These are phyloP conservation scores for Pelodiscus sinensis DNA, from an alignment of 2,113 vertebrate species.

Conservation along the genomic window DNA sequence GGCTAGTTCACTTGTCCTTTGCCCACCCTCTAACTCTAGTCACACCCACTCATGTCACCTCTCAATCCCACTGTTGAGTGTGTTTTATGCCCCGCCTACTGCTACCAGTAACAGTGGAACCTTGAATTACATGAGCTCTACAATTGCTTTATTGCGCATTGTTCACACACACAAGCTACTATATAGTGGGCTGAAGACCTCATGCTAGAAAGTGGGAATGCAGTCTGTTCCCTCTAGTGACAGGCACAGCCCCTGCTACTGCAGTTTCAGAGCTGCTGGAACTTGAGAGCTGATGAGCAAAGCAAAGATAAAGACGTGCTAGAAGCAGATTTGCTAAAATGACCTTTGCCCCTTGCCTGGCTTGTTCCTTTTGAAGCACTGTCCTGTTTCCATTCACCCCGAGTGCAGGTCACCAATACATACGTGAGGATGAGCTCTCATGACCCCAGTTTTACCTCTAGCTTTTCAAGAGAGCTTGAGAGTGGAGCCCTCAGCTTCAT, in stretches of 20 bases:
- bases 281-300: constrained; percentile 25
- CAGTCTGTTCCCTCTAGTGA: neutral
- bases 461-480: constrained; percentile 31
- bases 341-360: constrained; percentile 65
- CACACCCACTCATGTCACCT: neutral
- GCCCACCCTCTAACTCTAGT: neutral
- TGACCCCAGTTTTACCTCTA: constrained; percentile 60
- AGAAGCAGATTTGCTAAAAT: constrained; percentile 52
- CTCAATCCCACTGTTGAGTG: neutral
- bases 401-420: constrained; percentile 43
- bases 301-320: constrained; percentile 57
- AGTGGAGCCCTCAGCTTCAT: neutral
- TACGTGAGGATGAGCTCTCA: constrained; percentile 39
- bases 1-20: neutral
- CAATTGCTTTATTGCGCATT: neutral
- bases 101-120: neutral
- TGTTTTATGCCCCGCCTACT: neutral
- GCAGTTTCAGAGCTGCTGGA: constrained; percentile 18
- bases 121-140: neutral
- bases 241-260: neutral
- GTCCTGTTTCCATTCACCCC: constrained; percentile 60
- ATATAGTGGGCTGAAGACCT: constrained; percentile 9
- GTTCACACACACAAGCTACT: neutral
- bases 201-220: neutral
- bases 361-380: constrained; percentile 65